Evolutionary conservation across 1,140 invertebrate genomes (phyloP).

Genomic region (Euglossa dilemma): DNA sequence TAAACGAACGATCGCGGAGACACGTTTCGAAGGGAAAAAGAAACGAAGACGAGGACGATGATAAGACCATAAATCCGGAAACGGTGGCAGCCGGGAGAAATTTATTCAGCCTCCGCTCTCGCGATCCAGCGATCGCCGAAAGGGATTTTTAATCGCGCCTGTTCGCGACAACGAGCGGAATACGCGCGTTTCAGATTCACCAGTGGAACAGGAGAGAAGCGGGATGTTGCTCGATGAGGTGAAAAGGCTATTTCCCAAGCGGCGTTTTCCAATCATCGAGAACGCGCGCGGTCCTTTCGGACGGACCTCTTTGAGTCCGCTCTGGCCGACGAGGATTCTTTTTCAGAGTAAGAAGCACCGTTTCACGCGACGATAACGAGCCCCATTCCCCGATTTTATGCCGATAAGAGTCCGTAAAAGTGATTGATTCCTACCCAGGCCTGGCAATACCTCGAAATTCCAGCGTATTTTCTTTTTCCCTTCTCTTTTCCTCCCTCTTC

Average conservation of each 20-base stretch:
- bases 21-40: too few species aligned
- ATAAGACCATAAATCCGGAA: background rate
- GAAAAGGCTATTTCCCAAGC: slow-evolving; percentile 48
- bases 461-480: background rate
- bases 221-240: slow-evolving; percentile 10
- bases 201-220: background rate
- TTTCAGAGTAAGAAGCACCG: background rate
- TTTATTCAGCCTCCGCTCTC: background rate
- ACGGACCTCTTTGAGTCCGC: background rate
- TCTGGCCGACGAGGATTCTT: background rate
- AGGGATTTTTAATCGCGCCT: slow-evolving; percentile 18
- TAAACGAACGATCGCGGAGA: too few species aligned
- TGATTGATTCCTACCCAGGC: background rate
- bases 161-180: background rate
- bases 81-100: background rate
- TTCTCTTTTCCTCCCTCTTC: too few species aligned
- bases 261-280: slow-evolving; percentile 49
- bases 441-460: background rate
- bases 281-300: background rate
- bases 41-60: too few species aligned
- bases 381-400: background rate
- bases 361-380: background rate
- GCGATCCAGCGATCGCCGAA: background rate
- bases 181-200: slow-evolving; percentile 2
- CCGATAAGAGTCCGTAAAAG: background rate